Conservation (phyloP, 2,888 invertebrate species). For the Lithophane socia region DNA sequence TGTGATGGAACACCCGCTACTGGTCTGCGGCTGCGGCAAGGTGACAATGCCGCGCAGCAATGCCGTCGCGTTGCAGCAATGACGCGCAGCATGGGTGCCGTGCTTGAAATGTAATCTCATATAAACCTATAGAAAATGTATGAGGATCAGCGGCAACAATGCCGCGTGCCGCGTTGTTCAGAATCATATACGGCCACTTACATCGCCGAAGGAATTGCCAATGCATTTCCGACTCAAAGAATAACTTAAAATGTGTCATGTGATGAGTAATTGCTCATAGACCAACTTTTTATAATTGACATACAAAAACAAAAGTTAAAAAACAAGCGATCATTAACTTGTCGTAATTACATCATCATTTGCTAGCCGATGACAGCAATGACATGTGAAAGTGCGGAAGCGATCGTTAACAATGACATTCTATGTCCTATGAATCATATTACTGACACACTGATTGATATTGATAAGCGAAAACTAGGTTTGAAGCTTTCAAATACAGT, state of each 20-base stretch:
- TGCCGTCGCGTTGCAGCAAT: too few relatives aligned
- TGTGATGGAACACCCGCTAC: too few relatives aligned
- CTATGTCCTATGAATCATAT: conserved; percentile 49
- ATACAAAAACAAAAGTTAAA: conserved; percentile 12
- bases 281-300: neutral
- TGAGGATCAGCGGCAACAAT: too few relatives aligned
- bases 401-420: conserved; percentile 56
- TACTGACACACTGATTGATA: conserved; percentile 37
- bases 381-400: conserved; percentile 65
- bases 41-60: too few relatives aligned
- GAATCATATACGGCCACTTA: too few relatives aligned
- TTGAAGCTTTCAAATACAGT: neutral
- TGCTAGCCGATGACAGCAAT: conserved; percentile 14
- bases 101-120: too few relatives aligned
- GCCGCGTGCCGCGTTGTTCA: too few relatives aligned
- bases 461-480: conserved; percentile 30
- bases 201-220: neutral
- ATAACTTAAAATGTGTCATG: too few relatives aligned
- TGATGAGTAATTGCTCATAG: too few relatives aligned
- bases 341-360: conserved; percentile 43
- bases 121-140: too few relatives aligned
- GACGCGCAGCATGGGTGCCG: too few relatives aligned
- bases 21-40: too few relatives aligned
- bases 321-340: conserved; percentile 26
- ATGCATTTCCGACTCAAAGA: neutral